phyloP scores from a whole-genome alignment of 2,113 vertebrate species.

The Pangasianodon gigas region DNA sequence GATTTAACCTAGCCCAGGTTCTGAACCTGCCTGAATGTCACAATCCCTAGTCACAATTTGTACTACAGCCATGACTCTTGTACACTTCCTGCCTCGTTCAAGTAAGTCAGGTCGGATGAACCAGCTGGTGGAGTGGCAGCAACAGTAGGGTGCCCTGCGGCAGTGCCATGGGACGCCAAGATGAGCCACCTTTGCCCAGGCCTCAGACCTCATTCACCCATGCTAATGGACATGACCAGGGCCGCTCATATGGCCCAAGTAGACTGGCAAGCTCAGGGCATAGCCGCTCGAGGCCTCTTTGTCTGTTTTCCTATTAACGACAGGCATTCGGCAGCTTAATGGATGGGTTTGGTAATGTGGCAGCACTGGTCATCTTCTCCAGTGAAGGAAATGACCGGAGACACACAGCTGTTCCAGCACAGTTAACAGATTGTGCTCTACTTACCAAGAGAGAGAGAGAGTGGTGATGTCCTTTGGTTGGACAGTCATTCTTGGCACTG shows the following conservation, averaged over 20 bases:
- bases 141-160: constrained; percentile 44
- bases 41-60: not conserved
- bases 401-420: constrained; percentile 48
- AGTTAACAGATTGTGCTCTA: constrained; percentile 49
- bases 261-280: constrained; percentile 27
- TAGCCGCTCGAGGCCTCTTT: constrained; percentile 10
- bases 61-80: not conserved
- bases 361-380: constrained; percentile 31
- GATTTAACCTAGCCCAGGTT: not conserved
- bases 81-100: not conserved
- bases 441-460: constrained; percentile 8
- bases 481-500: constrained; percentile 5
- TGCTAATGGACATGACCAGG: constrained; percentile 46
- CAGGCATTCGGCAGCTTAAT: constrained; percentile 46
- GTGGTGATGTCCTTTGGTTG: constrained; percentile 23
- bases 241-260: constrained; percentile 53
- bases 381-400: constrained; percentile 44
- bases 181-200: constrained; percentile 30
- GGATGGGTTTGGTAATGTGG: constrained; percentile 57
- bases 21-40: not conserved
- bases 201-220: constrained; percentile 32
- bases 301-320: constrained; percentile 20
- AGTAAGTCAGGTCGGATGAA: not conserved
- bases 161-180: constrained; percentile 42
- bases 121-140: constrained; percentile 49